Percentiles rank a stretch among this genome's conserved stretches.
Conservation (phyloP, 2,888 invertebrate species). For the Cordylochernes scorpioides region DNA sequence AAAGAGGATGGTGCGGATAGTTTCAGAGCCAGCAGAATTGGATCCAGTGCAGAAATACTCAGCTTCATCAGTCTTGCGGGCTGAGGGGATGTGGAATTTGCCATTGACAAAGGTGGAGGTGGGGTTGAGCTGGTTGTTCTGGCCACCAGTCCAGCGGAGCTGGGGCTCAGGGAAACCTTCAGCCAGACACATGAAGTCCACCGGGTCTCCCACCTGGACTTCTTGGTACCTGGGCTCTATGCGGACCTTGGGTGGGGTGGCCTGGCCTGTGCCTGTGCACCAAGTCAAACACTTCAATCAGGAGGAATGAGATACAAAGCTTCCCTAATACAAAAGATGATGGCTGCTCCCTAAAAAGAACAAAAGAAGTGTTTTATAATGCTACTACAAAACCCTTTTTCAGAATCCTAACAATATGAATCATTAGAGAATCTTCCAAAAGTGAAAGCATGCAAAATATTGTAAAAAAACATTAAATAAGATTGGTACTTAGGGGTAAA, state of each 20-base stretch:
- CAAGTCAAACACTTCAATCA: neutral
- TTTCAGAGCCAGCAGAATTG: conserved; percentile 37
- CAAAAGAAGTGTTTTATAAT: no score
- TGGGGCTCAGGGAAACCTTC: conserved; percentile 44
- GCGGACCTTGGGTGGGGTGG: conserved; percentile 29
- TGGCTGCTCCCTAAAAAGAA: no score
- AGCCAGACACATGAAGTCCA: conserved; percentile 44
- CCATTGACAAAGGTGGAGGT: conserved; percentile 23
- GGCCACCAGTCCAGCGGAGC: conserved; percentile 38
- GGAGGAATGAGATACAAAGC: neutral
- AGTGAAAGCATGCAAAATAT: no score
- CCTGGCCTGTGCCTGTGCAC: conserved; percentile 15
- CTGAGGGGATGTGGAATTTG: conserved; percentile 39
- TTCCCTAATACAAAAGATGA: neutral
- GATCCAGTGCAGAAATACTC: conserved; percentile 54
- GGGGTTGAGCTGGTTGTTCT: conserved; percentile 28
- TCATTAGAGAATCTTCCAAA: no score
- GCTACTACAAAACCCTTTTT: no score
- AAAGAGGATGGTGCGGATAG: conserved; percentile 37
- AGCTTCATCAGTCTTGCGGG: conserved; percentile 41
- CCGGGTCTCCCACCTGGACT: conserved; percentile 41
- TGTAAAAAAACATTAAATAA: no score
- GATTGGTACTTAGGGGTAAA: no score
- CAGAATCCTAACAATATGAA: no score
- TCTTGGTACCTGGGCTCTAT: conserved; percentile 33